Percentiles rank a stretch among this genome's conserved stretches.
Evolutionary conservation across 2,113 vertebrate genomes (phyloP).

Genomic region (Stomatorhinus ivindoensis): DNA sequence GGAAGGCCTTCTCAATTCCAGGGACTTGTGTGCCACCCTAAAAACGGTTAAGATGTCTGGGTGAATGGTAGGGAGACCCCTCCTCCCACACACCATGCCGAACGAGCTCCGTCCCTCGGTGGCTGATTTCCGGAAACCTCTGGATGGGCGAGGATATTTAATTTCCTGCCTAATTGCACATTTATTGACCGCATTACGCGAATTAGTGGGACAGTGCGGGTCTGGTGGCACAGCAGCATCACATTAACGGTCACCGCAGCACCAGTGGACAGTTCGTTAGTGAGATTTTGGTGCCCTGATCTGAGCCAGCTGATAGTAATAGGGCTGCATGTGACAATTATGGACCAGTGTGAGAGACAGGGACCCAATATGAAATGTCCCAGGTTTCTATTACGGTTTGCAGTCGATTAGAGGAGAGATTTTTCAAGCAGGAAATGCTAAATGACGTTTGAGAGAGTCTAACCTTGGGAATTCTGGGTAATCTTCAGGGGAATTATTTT

Average conservation of each 20-base stretch:
- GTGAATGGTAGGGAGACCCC: background rate
- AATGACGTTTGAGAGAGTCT: background rate
- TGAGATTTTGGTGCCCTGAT: background rate
- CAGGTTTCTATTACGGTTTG: background rate
- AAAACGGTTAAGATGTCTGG: background rate
- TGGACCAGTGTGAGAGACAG: background rate
- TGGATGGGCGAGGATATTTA: too few species aligned
- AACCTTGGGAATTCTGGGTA: background rate
- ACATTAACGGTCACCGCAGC: background rate
- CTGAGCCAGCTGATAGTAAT: background rate
- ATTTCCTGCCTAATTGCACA: constrained; percentile 29
- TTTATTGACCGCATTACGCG: constrained; percentile 29
- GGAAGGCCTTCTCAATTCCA: background rate
- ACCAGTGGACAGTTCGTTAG: background rate
- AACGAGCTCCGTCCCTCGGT: too few species aligned
- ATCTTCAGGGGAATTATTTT: background rate
- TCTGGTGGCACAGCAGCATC: constrained; percentile 8
- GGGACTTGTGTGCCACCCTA: background rate
- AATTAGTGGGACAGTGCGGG: constrained; percentile 17
- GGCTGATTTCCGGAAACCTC: background rate
- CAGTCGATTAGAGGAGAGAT: background rate
- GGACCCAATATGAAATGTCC: background rate
- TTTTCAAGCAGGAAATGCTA: background rate
- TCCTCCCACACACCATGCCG: too few species aligned
- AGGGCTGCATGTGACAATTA: background rate